Conservation (phyloP, 2,888 invertebrate species). For the Diaperis boleti region DNA sequence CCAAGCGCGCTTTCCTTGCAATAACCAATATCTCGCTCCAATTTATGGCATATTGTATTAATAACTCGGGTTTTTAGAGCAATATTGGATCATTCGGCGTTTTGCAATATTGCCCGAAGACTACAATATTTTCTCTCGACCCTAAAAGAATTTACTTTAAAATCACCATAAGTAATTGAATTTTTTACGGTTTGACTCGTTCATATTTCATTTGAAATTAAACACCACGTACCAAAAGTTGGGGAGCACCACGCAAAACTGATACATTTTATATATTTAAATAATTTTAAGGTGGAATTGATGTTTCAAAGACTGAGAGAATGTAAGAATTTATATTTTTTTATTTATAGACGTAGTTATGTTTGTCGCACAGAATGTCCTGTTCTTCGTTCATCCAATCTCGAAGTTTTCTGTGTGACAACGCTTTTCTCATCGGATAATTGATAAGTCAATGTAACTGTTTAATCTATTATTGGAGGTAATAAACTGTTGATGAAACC, state of each 20-base stretch:
- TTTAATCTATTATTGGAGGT: no score
- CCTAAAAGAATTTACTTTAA: no score
- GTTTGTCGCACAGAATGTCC: conserved; percentile 1
- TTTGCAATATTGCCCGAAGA: background rate
- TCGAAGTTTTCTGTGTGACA: no score
- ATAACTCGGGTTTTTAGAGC: background rate
- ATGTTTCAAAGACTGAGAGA: conserved; percentile 35
- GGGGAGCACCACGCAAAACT: background rate
- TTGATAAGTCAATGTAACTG: no score
- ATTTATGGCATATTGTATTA: background rate
- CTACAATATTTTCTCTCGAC: no score
- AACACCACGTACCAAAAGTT: no score
- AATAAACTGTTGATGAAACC: no score
- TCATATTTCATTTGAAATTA: no score
- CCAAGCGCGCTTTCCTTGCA: background rate
- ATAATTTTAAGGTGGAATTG: conserved; percentile 21
- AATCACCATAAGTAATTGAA: no score
- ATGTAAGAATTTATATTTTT: conserved; percentile 20
- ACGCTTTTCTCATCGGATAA: no score
- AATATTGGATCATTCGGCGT: background rate
- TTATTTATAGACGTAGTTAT: background rate
- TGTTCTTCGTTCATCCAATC: no score
- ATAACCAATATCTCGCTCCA: background rate
- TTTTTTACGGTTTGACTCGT: no score
- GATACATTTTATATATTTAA: background rate